Conservation (phyloP, 2,888 invertebrate genomes). For the Oscheius myriophilus region DNA sequence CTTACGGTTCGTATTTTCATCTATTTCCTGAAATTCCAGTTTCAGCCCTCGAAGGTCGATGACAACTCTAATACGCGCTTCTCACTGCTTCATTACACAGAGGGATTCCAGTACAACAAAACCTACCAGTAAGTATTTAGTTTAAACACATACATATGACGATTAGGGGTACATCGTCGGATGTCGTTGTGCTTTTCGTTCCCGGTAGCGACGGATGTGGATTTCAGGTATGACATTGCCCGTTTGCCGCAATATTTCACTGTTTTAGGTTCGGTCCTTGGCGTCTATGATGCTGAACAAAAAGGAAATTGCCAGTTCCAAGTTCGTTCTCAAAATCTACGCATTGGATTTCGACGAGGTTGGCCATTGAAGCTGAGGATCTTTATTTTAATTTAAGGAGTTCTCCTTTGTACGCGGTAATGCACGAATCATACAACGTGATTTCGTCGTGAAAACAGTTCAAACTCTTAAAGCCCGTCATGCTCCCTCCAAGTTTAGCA, state of each 20-base stretch:
- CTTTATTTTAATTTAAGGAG: conserved; percentile 74
- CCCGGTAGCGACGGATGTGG: conserved; percentile 94
- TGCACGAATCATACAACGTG: conserved; percentile 81
- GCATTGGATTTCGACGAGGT: conserved; percentile 86
- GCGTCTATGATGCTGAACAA: conserved; percentile 90
- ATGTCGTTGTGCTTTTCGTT: conserved; percentile 91
- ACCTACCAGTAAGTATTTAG: conserved; percentile 8
- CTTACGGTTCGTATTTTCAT: conserved; percentile 76
- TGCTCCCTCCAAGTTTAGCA: conserved; percentile 5
- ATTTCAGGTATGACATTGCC: conserved; percentile 74
- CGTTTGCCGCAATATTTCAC: neutral
- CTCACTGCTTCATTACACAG: conserved; percentile 88
- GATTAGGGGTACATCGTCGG: conserved; percentile 74
- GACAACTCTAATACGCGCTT: conserved; percentile 80
- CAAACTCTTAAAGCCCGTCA: conserved; percentile 75
- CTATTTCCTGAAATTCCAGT: conserved; percentile 44
- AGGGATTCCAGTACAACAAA: conserved; percentile 76
- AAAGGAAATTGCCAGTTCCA: conserved; percentile 78
- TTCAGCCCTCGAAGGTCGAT: conserved; percentile 77
- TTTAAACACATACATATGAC: too few species aligned
- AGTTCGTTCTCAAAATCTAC: conserved; percentile 90
- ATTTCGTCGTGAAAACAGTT: conserved; percentile 80
- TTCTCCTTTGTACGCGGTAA: conserved; percentile 87
- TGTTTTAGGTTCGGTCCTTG: conserved; percentile 81
- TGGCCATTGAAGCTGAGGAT: neutral